Evolutionary conservation across 2,113 vertebrate genomes (phyloP).

Genomic region (Sebastes schlegelii): DNA sequence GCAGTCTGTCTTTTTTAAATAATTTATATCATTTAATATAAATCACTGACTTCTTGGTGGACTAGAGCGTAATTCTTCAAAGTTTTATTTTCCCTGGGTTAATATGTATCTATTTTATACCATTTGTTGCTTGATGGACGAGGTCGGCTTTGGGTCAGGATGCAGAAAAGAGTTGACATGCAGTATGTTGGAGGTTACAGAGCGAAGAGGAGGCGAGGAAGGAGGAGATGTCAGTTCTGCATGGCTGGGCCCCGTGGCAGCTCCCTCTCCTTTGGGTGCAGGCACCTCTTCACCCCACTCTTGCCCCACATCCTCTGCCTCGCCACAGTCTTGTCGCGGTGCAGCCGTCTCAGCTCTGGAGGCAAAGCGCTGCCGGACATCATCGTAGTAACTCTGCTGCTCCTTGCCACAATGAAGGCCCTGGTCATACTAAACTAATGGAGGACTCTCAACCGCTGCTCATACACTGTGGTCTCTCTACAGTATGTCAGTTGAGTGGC

Average conservation of each 20-base stretch:
- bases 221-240: constrained; percentile 67
- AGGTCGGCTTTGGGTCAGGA: constrained; percentile 24
- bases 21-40: too few species aligned
- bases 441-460: background rate
- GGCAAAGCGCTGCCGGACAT: background rate
- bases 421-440: background rate
- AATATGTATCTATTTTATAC: constrained; percentile 27
- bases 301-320: constrained; percentile 4
- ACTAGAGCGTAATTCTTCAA: background rate
- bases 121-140: constrained; percentile 38
- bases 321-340: constrained; percentile 3
- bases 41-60: too few species aligned
- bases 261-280: constrained; percentile 49
- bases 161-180: constrained; percentile 25
- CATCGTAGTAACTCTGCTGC: background rate
- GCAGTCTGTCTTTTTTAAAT: too few species aligned
- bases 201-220: background rate
- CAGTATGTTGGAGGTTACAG: constrained; percentile 25
- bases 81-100: constrained; percentile 17
- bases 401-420: background rate
- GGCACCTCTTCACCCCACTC: constrained; percentile 49
- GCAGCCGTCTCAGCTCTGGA: constrained; percentile 4
- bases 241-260: constrained; percentile 66
- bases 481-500: too few species aligned
- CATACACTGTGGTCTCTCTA: too few species aligned